phyloP scores from a whole-genome alignment of 2,797 vertebrate species.

The Myiotriccus ornatus region DNA sequence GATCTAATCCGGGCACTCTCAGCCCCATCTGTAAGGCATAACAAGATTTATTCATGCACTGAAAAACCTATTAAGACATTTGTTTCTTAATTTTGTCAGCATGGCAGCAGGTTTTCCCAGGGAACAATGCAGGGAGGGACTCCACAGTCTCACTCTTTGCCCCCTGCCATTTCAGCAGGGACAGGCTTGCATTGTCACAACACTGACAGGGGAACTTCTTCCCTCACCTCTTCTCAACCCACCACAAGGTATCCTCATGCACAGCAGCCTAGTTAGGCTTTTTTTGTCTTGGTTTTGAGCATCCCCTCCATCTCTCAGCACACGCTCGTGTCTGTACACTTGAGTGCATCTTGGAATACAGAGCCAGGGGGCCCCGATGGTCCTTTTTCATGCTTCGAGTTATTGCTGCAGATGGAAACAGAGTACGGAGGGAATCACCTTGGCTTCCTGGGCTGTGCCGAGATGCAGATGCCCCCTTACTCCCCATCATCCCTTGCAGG shows the following conservation, averaged over 20 bases:
- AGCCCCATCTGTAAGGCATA: not conserved
- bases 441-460: not conserved
- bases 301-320: not conserved
- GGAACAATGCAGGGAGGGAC: not conserved
- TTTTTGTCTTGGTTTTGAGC: not conserved
- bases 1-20: not conserved
- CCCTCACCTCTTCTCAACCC: not conserved
- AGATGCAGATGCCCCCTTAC: not conserved
- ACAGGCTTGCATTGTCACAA: accelerated
- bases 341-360: not conserved
- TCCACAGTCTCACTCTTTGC: accelerated
- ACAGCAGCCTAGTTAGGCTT: not conserved
- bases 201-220: not conserved
- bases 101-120: not conserved
- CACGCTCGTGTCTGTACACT: accelerated
- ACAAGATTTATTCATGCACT: not conserved
- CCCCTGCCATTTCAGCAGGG: not conserved
- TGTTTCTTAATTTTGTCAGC: not conserved
- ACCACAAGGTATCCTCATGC: accelerated
- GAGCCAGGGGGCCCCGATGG: not conserved
- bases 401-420: not conserved
- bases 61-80: not conserved
- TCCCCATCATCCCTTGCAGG: not conserved
- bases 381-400: not conserved
- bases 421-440: accelerated